phyloP scores from a whole-genome alignment of 2,888 invertebrate genomes.

The Isotomurus palustris region DNA sequence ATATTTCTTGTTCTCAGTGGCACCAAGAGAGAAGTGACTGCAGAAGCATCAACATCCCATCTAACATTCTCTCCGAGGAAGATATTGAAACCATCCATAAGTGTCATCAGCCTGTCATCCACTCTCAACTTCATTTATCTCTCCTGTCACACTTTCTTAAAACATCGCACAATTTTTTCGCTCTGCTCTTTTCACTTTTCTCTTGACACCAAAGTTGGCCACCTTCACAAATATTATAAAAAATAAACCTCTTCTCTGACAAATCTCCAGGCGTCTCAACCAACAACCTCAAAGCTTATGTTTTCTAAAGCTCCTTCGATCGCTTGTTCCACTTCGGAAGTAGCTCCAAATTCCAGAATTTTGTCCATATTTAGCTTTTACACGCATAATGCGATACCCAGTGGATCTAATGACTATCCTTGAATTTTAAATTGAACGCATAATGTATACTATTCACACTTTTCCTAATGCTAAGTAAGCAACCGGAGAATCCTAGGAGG shows the following conservation, averaged over 20 bases:
- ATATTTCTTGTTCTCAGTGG: constrained; percentile 15
- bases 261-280: no score
- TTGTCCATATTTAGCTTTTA: no score
- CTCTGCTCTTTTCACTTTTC: constrained; percentile 8
- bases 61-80: constrained; percentile 17
- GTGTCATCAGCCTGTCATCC: constrained; percentile 46
- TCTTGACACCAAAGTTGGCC: constrained; percentile 32
- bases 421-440: no score
- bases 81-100: constrained; percentile 44
- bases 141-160: constrained; percentile 44
- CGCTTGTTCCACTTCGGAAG: no score
- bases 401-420: no score
- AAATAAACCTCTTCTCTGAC: constrained; percentile 17
- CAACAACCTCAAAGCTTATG: no score
- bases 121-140: constrained; percentile 46
- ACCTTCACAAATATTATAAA: constrained; percentile 38
- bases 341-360: no score
- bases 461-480: no score
- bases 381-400: no score
- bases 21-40: constrained; percentile 5
- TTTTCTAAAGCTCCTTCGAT: no score
- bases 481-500: no score
- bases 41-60: constrained; percentile 22
- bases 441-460: no score
- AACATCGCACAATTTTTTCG: constrained; percentile 44